These are phyloP conservation scores for Sarcophaga rosellei DNA, from an alignment of 2,888 invertebrate species.

Conservation along the genomic window DNA sequence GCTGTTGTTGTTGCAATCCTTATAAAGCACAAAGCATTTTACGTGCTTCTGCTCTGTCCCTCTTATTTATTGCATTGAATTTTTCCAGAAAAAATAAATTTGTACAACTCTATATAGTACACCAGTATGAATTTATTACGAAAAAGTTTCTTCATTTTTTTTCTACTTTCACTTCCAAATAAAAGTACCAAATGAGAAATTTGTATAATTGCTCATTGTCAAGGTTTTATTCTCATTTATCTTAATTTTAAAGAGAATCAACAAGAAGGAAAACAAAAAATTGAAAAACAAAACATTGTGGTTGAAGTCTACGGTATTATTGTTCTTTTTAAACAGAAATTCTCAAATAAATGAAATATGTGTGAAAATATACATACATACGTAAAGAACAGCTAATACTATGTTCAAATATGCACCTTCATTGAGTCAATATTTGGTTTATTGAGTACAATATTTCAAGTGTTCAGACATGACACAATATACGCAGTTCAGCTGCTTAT, in stretches of 20 bases:
- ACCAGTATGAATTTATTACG: slow-evolving; percentile 60
- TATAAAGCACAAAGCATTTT: slow-evolving; percentile 31
- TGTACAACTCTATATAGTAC: background rate
- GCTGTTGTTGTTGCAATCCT: slow-evolving; percentile 15
- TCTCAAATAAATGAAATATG: background rate
- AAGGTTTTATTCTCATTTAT: slow-evolving; percentile 62
- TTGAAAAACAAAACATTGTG: slow-evolving; percentile 59
- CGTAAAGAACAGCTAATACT: no score
- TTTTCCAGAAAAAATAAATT: slow-evolving; percentile 45
- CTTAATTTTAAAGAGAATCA: slow-evolving; percentile 54
- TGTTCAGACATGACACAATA: no score
- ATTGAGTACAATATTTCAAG: no score
- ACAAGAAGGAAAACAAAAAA: slow-evolving; percentile 33
- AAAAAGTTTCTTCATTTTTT: slow-evolving; percentile 30
- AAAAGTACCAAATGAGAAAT: no score
- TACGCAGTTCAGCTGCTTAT: no score
- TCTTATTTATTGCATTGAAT: slow-evolving; percentile 54
- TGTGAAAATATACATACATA: no score
- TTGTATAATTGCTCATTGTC: slow-evolving; percentile 47
- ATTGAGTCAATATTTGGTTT: no score
- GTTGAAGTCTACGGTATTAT: background rate
- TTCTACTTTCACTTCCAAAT: background rate
- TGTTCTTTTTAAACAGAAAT: background rate
- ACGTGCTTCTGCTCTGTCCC: background rate
- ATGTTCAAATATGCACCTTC: no score